A percentile compares a stretch with the other conserved stretches of the same genome.
These are phyloP conservation scores for Cecidostiba fungosa DNA, from an alignment of 2,888 invertebrate species.

Conservation along the genomic window DNA sequence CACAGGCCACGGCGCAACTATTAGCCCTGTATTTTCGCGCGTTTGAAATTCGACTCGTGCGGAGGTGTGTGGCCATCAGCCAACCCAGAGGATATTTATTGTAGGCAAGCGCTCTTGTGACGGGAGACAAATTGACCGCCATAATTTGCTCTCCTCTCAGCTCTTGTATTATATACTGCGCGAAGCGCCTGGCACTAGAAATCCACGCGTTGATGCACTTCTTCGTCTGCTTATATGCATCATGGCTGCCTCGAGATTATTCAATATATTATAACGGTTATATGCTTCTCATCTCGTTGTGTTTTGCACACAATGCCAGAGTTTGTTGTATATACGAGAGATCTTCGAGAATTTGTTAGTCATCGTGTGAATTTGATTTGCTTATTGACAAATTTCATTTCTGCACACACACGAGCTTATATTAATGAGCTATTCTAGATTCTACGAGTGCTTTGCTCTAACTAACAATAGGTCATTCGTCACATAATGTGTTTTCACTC, in stretches of 20 bases:
- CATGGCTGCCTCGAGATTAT: not conserved
- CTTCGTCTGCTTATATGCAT: not conserved
- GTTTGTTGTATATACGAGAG: not conserved
- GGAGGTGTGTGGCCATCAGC: not conserved
- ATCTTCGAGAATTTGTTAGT: not conserved
- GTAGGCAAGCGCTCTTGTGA: not conserved
- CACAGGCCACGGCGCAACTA: conserved; percentile 25
- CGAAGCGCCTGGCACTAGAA: not conserved
- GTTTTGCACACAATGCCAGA: conserved; percentile 17
- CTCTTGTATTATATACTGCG: not conserved
- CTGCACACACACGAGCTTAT: too few species aligned
- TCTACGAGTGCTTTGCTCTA: not conserved
- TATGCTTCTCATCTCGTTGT: not conserved
- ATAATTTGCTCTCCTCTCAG: not conserved
- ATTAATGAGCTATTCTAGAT: not conserved
- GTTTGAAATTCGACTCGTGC: conserved; percentile 34
- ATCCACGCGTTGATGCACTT: not conserved
- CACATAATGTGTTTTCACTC: not conserved
- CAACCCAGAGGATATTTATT: conserved; percentile 26
- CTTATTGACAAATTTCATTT: not conserved
- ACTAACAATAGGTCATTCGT: conserved; percentile 30
- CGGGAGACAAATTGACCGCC: conserved; percentile 33
- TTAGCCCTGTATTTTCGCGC: not conserved
- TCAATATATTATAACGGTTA: conserved; percentile 9
- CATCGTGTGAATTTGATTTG: not conserved